phyloP scores from a whole-genome alignment of 2,797 vertebrate species.

The Lacerta agilis region DNA sequence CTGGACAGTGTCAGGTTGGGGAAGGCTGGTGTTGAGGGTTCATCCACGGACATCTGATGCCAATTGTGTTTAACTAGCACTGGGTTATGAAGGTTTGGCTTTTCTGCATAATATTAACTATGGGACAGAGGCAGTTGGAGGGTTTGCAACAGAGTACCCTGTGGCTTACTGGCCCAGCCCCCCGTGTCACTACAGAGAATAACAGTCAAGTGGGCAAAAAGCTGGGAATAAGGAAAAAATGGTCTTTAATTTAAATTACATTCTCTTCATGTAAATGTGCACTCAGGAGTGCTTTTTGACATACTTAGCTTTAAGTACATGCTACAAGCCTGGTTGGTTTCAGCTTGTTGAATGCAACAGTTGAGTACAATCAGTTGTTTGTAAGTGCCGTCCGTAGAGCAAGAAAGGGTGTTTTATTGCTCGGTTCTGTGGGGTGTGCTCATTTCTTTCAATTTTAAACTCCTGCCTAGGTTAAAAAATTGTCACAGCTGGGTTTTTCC shows the following conservation, averaged over 20 bases:
- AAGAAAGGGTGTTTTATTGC: conserved; percentile 30
- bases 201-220: not conserved
- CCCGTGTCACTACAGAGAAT: not conserved
- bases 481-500: not conserved
- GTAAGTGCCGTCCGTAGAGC: conserved; percentile 21
- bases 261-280: not conserved
- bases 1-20: too few species aligned
- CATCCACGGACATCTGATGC: not conserved
- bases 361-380: not conserved
- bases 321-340: not conserved
- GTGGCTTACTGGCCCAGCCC: not conserved
- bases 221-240: not conserved
- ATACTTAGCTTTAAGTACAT: not conserved
- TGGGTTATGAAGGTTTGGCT: not conserved
- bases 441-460: conserved; percentile 15
- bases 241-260: not conserved
- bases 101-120: not conserved
- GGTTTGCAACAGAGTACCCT: not conserved
- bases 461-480: conserved; percentile 44
- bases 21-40: not conserved
- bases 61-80: not conserved
- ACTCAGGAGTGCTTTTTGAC: not conserved
- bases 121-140: not conserved
- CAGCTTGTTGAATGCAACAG: conserved; percentile 16
- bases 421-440: conserved; percentile 17